phyloP scores from a whole-genome alignment of 2,797 vertebrate species.

The Linurgus olivaceus region DNA sequence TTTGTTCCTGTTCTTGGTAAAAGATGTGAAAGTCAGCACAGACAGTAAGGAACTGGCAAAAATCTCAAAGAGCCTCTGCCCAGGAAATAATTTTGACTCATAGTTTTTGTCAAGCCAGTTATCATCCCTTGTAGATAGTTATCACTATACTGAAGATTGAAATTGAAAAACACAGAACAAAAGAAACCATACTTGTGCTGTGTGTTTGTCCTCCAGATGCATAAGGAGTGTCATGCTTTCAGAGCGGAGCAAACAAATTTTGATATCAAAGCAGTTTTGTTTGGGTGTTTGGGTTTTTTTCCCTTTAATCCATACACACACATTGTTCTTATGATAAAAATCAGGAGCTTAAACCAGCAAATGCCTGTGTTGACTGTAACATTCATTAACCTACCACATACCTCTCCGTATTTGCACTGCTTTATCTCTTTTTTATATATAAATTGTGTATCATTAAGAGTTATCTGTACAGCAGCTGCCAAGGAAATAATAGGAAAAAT shows the following conservation, averaged over 20 bases:
- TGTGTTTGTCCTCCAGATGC: not conserved
- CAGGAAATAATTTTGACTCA: not conserved
- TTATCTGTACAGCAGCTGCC: not conserved
- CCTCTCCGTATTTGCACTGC: not conserved
- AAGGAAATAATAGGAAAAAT: not conserved
- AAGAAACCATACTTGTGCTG: not conserved
- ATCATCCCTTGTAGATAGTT: not conserved
- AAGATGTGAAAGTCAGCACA: not conserved
- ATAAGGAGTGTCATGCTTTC: not conserved
- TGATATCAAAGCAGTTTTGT: not conserved
- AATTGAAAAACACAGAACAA: not conserved
- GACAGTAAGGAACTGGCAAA: not conserved
- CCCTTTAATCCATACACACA: not conserved
- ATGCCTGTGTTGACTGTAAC: not conserved
- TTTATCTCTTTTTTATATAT: not conserved
- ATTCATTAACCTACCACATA: not conserved
- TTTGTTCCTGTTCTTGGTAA: not conserved
- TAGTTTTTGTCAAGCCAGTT: not conserved
- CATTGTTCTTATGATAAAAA: not conserved
- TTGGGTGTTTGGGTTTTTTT: rapidly evolving
- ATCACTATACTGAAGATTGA: not conserved
- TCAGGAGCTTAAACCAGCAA: not conserved
- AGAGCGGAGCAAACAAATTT: not conserved
- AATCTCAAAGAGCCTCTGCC: not conserved
- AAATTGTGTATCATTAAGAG: not conserved